Base-by-base conservation (phyloP, 2,888 invertebrate genomes). In the Trachelus tabidus region DNA sequence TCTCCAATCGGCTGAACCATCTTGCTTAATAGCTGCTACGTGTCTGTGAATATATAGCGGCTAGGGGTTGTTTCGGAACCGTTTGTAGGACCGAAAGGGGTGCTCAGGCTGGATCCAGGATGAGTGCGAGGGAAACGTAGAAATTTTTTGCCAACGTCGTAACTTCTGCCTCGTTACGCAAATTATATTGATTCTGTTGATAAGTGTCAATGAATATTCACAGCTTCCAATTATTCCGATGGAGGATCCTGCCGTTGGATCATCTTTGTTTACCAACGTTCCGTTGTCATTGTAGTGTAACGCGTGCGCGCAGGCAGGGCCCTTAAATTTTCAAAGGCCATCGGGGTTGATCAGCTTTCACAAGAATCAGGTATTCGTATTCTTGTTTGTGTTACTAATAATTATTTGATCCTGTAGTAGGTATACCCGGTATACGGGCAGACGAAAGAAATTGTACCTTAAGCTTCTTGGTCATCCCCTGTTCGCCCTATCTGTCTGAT, bases 1-100 rank as follows among this genome's bases (percentile, higher is more conserved):
- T 84, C 81, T 84, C 76, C 82, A 83, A 86, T 89, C 89, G 80
- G 80, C 79, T 77, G 79, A 78, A 83, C 83, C 84, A 87, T 87
- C 86, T 85, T 82, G 83, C 83, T 81, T 90, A 91, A 91, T 88
- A 88, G 89, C 83, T 81, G 76, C 87, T 90, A 90, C 90, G 91
- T 90, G 90, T 89, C 85, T 86, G 83, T 83, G 89, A 90, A 90
- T 90, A 89, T 85, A 85, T 85, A 84, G 83, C 79, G 79, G 12
- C 73, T 34, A 40, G 9, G 56, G 56, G 56, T 56, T 56, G 56
- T 56, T 56, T 56, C 23, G 23, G 6, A 56, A 56, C 3, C 56
- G 23, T 2, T 56, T 23, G 9, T 23, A 23, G 23, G 2, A 56
- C 56, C 56, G 56, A 23, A 23, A 56, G 56, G 23, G 9, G 9